Percentiles rank a stretch among this genome's conserved stretches.
Evolutionary conservation across 2,113 vertebrate species (phyloP).

Genomic region (Pitta sordida): DNA sequence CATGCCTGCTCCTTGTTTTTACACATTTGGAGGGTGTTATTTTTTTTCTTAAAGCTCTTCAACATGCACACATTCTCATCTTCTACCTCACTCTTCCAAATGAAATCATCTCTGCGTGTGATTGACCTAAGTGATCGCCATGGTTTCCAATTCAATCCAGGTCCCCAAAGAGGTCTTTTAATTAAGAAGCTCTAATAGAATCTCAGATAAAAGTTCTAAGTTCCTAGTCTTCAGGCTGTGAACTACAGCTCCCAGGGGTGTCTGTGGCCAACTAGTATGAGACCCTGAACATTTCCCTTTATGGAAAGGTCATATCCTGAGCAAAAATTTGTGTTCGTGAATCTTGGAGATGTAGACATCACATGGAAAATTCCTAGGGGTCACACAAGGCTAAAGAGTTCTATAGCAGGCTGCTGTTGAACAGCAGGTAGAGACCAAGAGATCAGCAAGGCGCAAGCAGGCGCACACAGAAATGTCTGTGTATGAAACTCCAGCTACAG

Average conservation of each 20-base stretch:
- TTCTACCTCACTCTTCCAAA: slow-evolving; percentile 4
- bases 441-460: not conserved
- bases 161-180: slow-evolving; percentile 50
- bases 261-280: not conserved
- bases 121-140: slow-evolving; percentile 38
- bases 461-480: rapidly evolving
- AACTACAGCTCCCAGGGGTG: not conserved
- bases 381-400: not conserved
- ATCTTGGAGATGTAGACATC: not conserved
- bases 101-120: not conserved
- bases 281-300: not conserved
- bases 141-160: slow-evolving; percentile 48
- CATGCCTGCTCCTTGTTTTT: not conserved
- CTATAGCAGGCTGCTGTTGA: not conserved
- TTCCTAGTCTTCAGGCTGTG: not conserved
- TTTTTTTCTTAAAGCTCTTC: not conserved
- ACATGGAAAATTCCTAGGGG: not conserved
- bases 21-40: not conserved
- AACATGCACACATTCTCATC: not conserved
- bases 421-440: not conserved
- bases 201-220: not conserved
- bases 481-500: not conserved
- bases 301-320: not conserved
- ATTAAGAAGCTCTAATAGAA: slow-evolving; percentile 53
- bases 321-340: not conserved